Conservation (phyloP, 2,113 vertebrate species). For the Saimiri boliviensis region DNA sequence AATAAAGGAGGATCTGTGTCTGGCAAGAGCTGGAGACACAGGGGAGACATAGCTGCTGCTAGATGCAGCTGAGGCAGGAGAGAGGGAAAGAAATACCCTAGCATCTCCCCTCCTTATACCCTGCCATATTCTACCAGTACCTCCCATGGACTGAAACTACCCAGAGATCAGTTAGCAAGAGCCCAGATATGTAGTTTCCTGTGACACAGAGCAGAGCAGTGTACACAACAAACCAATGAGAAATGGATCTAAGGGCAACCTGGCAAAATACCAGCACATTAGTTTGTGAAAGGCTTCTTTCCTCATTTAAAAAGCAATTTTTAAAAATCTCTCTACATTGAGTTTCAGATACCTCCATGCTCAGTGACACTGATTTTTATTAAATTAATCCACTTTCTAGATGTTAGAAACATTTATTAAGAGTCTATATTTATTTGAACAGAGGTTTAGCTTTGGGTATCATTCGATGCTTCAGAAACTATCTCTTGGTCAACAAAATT, state of each 20-base stretch:
- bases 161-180: neutral
- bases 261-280: accelerated
- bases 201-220: neutral
- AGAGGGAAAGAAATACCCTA: neutral
- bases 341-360: neutral
- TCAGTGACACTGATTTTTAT: neutral
- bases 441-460: neutral
- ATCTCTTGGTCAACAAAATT: neutral
- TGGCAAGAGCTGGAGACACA: neutral
- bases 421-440: neutral
- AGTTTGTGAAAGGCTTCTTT: neutral
- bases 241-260: neutral
- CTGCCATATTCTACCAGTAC: neutral
- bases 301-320: neutral
- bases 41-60: neutral
- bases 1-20: neutral
- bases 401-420: neutral
- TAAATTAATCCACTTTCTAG: neutral
- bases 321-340: neutral
- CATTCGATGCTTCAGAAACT: neutral
- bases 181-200: neutral
- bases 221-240: accelerated
- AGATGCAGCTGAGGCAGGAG: neutral
- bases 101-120: neutral
- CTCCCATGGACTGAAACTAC: neutral